A percentile compares a stretch with the other conserved stretches of the same genome.
These are phyloP conservation scores for Drosophila kanapiae DNA, from an alignment of 1,140 invertebrate genomes.

Conservation along the genomic window DNA sequence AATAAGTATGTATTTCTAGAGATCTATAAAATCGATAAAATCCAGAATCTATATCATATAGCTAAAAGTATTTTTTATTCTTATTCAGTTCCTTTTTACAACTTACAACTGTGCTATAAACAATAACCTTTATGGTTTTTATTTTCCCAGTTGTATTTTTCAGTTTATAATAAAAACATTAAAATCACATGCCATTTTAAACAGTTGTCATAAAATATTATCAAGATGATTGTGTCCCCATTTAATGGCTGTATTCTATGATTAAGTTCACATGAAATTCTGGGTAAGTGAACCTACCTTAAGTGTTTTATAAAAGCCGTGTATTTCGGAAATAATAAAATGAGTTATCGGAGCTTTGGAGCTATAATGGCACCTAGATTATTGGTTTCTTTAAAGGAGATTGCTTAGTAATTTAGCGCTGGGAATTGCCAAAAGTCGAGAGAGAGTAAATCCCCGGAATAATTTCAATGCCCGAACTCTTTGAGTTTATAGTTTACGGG, in stretches of 20 bases:
- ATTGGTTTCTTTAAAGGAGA: neutral
- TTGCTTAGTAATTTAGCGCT: neutral
- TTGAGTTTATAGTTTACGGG: neutral
- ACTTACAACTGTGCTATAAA: neutral
- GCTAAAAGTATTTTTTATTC: neutral
- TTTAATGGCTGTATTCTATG: neutral
- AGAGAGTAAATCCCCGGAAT: constrained; percentile 25
- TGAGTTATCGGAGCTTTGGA: constrained; percentile 12
- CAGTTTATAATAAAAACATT: too few species aligned
- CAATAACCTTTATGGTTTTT: neutral
- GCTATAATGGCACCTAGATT: neutral
- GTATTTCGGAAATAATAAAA: constrained; percentile 3
- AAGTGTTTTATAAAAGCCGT: constrained; percentile 10
- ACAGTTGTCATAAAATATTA: constrained; percentile 7
- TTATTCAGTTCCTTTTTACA: neutral
- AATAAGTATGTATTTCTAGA: too few species aligned
- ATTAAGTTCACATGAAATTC: constrained; percentile 1
- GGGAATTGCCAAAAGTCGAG: constrained; percentile 4
- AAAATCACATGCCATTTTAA: neutral
- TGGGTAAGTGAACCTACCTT: constrained; percentile 17
- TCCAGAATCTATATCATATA: neutral
- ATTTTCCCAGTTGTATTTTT: neutral
- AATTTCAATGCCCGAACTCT: neutral
- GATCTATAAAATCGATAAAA: neutral
- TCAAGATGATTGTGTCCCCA: neutral